Conservation (phyloP, 2,113 vertebrate species). For the Colius striatus region DNA sequence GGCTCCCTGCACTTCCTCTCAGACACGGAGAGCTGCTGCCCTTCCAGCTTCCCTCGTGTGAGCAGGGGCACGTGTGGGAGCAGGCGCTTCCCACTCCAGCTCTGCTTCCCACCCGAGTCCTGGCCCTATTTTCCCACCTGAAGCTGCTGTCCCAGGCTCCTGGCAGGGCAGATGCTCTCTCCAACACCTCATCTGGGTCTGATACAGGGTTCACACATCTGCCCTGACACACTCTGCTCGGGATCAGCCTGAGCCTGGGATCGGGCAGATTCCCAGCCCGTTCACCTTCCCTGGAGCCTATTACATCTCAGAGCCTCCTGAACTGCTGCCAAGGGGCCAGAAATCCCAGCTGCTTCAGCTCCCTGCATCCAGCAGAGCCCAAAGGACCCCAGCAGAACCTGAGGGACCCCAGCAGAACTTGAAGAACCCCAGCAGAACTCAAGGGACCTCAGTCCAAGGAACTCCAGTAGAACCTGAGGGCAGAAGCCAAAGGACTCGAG, state of each 20-base stretch:
- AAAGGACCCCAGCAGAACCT: not conserved
- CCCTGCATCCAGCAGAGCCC: too few species aligned
- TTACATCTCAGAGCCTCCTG: not conserved
- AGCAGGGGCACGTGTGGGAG: not conserved
- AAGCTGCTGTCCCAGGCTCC: not conserved
- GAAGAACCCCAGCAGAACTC: too few species aligned
- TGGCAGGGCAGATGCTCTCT: not conserved
- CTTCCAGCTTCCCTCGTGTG: not conserved
- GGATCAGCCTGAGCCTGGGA: not conserved
- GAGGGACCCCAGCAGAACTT: not conserved
- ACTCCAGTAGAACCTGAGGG: too few species aligned
- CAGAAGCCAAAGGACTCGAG: too few species aligned
- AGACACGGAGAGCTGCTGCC: not conserved
- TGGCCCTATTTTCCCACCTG: not conserved
- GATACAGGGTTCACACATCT: not conserved
- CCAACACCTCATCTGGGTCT: slow-evolving; percentile 15
- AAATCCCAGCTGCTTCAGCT: not conserved
- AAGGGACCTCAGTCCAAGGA: too few species aligned
- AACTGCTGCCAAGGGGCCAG: not conserved
- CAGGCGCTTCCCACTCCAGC: slow-evolving; percentile 16
- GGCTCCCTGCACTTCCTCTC: not conserved
- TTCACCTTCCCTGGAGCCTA: not conserved
- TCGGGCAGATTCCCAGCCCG: not conserved
- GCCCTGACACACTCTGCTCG: not conserved
- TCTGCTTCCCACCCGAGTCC: not conserved